Base-by-base conservation (phyloP, 2,797 vertebrate species). In the Bradypodion pumilum region DNA sequence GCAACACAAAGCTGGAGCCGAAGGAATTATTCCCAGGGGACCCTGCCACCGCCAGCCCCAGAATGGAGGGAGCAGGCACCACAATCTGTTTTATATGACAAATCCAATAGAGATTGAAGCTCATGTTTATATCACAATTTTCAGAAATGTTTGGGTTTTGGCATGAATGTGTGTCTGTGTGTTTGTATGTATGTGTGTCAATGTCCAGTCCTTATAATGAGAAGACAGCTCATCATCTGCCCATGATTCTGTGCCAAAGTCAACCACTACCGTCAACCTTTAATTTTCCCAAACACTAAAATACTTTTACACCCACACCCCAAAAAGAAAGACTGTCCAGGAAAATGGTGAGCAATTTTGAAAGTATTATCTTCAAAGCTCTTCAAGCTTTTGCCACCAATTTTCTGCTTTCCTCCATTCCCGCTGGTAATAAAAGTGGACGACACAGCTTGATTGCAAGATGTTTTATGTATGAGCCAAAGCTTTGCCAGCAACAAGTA, bases 401-500 rank as follows among this genome's bases (percentile, higher is more conserved):
- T 74, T 29, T 83, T 82, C 82, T 89, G 85, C 87, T 84, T 80
- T 87, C 81, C 82, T 72, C 74, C 72, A 83, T 87, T 78, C 68
- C 69, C 12, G 63, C 37, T 84, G 74, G 86, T 88, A 86, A 88
- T 92, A 90, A 82, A 93, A 89, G 80, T 81, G 70, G 82, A 62
- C n/a, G 29, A 87, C 27, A 74, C 73, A 79, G 21, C 85, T 90
- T 12, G 25, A 81, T 91, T 88, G 77, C 79, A 83, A 85, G 32
- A 44, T 91, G 52, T 81, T 90, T 93, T 86, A 91, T 85, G 32
- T 88, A 89, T 78, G 91, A 87, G 85, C 83, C 84, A 91, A 94
- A 84, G 88, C 7, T 72, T 65, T 90, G 76, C 89, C 91, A 91
- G 62, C 88, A 89, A 80, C 82, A 87, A 92, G 89, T 94, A 87